These are phyloP conservation scores for Chaenogobius annularis DNA, from an alignment of 2,113 vertebrate genomes.

Conservation along the genomic window DNA sequence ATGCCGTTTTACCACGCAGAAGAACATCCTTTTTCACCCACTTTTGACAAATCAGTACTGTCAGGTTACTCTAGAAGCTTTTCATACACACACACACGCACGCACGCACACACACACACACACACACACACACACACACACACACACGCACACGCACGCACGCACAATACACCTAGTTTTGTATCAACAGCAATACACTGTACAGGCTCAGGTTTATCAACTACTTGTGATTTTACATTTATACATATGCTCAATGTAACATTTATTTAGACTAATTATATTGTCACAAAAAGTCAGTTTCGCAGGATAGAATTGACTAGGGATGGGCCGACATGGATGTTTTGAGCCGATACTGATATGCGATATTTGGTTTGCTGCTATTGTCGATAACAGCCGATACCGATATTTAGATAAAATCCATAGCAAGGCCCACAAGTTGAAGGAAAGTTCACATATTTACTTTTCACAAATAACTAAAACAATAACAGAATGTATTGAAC, in stretches of 20 bases:
- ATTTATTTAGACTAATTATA: neutral
- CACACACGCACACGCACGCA: neutral
- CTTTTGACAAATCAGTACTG: slow-evolving; percentile 5
- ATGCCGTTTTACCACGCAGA: neutral
- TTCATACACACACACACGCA: neutral
- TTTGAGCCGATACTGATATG: too few relatives aligned
- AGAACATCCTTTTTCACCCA: slow-evolving; percentile 5
- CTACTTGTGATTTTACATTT: neutral
- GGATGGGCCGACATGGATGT: too few relatives aligned
- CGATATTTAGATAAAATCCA: too few relatives aligned
- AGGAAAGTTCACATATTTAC: too few relatives aligned
- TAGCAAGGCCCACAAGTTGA: too few relatives aligned
- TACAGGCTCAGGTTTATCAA: neutral
- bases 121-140: neutral
- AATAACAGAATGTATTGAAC: too few relatives aligned
- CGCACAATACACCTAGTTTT: neutral
- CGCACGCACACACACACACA: too few relatives aligned
- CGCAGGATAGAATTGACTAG: too few relatives aligned
- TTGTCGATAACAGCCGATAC: too few relatives aligned
- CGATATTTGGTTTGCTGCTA: too few relatives aligned
- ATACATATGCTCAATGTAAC: neutral
- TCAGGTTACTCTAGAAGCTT: neutral
- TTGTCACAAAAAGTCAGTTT: neutral
- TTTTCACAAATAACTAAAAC: too few relatives aligned
- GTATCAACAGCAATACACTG: neutral